Base-by-base conservation (phyloP, 2,797 vertebrate genomes). In the Hippocampus kuda region DNA sequence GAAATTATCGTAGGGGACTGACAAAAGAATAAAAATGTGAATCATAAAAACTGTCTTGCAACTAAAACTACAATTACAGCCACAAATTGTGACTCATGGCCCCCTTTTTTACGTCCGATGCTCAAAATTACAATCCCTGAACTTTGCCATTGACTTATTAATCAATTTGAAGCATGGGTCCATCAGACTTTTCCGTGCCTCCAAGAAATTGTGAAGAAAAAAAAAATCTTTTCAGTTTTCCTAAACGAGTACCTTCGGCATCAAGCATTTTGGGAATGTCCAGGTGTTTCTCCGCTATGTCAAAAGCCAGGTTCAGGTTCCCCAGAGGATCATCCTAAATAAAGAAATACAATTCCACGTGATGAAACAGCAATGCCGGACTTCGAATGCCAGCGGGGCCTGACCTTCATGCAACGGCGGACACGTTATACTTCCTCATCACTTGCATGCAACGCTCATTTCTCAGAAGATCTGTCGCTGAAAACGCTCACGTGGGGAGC, bases 221-320 rank as follows among this genome's bases (percentile, higher is more conserved):
- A 30, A 30, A 30, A 30, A 30, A 30, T 1, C 3, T 30, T 30
- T 30, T 30, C 27, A 30, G 3, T 30, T 30, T 30, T 30, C 30
- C 30, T 30, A 30, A 30, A 30, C 30, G 30, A 30, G 83, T 89
- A 99, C 97, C 97, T 92, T 99, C 97, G 70, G 97, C 95, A 46
- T 99, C 97, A 88, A 99, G 76, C 97, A 99, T 99, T 90, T 99
- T 99, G 66, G 97, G 97, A 83, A 99, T 99, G 91, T 99, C 97
- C 88, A 99, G 90, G 87, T 99, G 92, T 83, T 99, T 99, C 90
- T 99, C 97, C n/a, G 97, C 97, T 70, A 99, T 90, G 72, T 98
- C 97, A 88, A 99, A 97, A 70, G 97, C 97, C 88, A 98, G 90
- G 84, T 99, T 99, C 80, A 99, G 91, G 88, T 99, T 99, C 80